phyloP scores from a whole-genome alignment of 2,113 vertebrate genomes.

The Oryzias javanicus region DNA sequence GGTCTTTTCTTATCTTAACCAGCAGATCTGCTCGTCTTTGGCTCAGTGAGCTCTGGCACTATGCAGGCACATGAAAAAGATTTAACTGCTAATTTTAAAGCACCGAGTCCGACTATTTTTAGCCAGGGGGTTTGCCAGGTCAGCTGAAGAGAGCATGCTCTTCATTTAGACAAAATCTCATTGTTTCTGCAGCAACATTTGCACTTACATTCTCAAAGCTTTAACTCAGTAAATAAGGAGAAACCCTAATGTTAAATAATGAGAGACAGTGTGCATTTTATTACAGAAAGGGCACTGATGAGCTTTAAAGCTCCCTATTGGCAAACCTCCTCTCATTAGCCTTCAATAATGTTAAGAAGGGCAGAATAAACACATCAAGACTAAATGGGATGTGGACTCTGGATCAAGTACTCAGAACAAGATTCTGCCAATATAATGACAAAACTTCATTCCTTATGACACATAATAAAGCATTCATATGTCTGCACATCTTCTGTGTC shows the following conservation, averaged over 20 bases:
- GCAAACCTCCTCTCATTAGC: slow-evolving; percentile 27
- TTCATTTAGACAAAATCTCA: not conserved
- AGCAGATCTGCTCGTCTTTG: not conserved
- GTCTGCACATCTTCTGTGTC: slow-evolving; percentile 22
- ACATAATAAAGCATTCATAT: slow-evolving; percentile 1
- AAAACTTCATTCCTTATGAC: slow-evolving; percentile 8
- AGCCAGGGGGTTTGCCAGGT: not conserved
- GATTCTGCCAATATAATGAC: slow-evolving; percentile 16
- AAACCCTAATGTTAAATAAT: not conserved
- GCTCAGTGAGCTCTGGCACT: not conserved
- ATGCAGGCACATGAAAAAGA: not conserved
- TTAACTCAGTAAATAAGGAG: not conserved
- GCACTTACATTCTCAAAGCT: not conserved
- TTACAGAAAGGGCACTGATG: not conserved
- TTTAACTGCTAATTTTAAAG: not conserved
- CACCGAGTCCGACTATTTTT: not conserved
- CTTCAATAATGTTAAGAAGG: slow-evolving; percentile 35
- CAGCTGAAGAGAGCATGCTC: not conserved
- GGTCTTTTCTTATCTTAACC: not conserved
- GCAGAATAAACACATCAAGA: not conserved
- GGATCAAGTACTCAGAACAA: slow-evolving; percentile 15
- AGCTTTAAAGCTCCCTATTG: not conserved
- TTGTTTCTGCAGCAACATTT: not conserved
- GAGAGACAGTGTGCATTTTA: not conserved
- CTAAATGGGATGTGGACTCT: slow-evolving; percentile 6